Percentiles rank a stretch among this genome's conserved stretches.
phyloP scores from a whole-genome alignment of 2,113 vertebrate genomes.

The Tringa solitaria region DNA sequence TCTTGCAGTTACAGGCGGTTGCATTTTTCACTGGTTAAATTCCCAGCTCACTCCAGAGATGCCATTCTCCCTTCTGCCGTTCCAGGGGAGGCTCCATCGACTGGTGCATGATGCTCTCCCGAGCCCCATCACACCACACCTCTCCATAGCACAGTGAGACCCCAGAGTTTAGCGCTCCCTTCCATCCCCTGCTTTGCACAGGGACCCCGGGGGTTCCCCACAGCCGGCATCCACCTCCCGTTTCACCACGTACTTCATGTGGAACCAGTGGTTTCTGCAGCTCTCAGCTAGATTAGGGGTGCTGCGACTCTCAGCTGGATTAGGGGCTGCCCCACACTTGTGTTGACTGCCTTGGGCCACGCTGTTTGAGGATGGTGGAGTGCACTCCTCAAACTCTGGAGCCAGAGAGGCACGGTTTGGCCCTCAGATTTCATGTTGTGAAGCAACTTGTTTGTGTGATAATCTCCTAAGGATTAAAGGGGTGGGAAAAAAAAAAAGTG shows the following conservation, averaged over 20 bases:
- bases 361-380: not conserved
- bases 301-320: not conserved
- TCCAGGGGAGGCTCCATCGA: not conserved
- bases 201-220: not conserved
- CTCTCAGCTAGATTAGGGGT: not conserved
- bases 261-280: not conserved
- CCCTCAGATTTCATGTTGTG: not conserved
- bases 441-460: not conserved
- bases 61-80: fast-evolving
- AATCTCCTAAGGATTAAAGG: not conserved
- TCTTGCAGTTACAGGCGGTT: not conserved
- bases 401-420: not conserved
- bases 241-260: fast-evolving
- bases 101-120: not conserved
- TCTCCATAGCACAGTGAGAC: not conserved
- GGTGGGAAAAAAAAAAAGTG: not conserved
- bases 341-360: fast-evolving
- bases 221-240: fast-evolving
- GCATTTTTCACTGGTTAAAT: not conserved
- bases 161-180: not conserved
- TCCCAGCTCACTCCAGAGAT: fast-evolving
- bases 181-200: not conserved
- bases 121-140: not conserved
- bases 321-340: not conserved
- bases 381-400: not conserved